Conservation (phyloP, 1,140 invertebrate genomes). For the Diachasmimorpha longicaudata region DNA sequence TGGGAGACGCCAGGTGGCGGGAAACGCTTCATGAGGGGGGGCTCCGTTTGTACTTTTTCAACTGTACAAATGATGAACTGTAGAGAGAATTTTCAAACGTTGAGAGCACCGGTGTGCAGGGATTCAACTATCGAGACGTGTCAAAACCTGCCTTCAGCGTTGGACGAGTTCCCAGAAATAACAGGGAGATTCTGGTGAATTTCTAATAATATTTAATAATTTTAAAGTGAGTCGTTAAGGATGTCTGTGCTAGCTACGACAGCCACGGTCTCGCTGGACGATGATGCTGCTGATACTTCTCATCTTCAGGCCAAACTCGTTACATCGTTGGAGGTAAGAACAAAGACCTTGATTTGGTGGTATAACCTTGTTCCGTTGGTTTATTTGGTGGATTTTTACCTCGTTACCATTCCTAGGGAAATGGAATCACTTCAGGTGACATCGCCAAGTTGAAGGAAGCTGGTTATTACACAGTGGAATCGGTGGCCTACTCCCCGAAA, state of each 20-base stretch:
- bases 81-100: no score
- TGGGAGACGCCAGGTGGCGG: no score
- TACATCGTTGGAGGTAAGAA: conserved; percentile 49
- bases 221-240: neutral
- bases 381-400: no score
- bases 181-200: no score
- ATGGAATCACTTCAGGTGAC: conserved; percentile 88
- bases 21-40: no score
- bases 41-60: no score
- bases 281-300: conserved; percentile 47
- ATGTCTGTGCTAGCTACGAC: conserved; percentile 33
- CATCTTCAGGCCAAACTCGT: conserved; percentile 49
- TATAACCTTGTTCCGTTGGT: neutral
- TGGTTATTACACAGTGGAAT: conserved; percentile 94
- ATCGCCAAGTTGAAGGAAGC: conserved; percentile 93
- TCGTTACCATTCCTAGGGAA: neutral
- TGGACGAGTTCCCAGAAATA: no score
- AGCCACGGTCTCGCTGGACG: conserved; percentile 37
- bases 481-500: conserved; percentile 93
- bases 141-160: no score
- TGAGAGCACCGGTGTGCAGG: no score
- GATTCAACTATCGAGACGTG: no score
- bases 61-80: no score
- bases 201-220: neutral
- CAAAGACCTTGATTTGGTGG: neutral